phyloP scores from a whole-genome alignment of 2,888 invertebrate genomes.

The Auanema freiburgensis region DNA sequence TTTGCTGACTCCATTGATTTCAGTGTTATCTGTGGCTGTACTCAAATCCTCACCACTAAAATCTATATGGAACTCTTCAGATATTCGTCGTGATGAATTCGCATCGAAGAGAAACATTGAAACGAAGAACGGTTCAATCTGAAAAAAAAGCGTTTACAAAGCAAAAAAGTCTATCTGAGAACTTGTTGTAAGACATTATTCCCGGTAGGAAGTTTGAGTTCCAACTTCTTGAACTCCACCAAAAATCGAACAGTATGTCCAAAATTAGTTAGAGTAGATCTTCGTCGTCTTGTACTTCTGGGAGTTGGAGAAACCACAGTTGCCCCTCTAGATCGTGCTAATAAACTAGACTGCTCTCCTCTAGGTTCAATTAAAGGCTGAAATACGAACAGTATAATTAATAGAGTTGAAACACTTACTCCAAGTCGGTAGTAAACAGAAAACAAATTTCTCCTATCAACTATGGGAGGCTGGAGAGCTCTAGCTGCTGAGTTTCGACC shows the following conservation, averaged over 20 bases:
- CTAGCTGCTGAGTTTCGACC: slow-evolving; percentile 53
- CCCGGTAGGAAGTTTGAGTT: slow-evolving; percentile 22
- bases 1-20: not conserved
- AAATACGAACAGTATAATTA: not conserved
- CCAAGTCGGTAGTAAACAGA: slow-evolving; percentile 48
- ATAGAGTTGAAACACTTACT: slow-evolving; percentile 8
- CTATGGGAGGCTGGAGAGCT: slow-evolving; percentile 59
- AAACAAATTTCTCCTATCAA: slow-evolving; percentile 59
- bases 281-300: not conserved
- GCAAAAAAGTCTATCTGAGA: not conserved
- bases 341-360: slow-evolving; percentile 1
- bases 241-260: slow-evolving; percentile 17
- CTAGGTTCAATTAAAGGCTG: not conserved
- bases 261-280: not conserved
- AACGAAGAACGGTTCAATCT: slow-evolving; percentile 90
- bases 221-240: slow-evolving; percentile 29
- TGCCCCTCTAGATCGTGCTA: not conserved
- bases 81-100: slow-evolving; percentile 40
- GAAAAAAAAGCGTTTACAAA: slow-evolving; percentile 12
- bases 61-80: slow-evolving; percentile 55
- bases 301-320: not conserved
- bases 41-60: slow-evolving; percentile 37
- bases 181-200: slow-evolving; percentile 24
- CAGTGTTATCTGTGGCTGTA: not conserved
- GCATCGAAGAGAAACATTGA: slow-evolving; percentile 87